Evolutionary conservation across 2,888 invertebrate species (phyloP), one percentile per base, ranked within the genome.

Genomic region (Clitarchus hookeri): DNA sequence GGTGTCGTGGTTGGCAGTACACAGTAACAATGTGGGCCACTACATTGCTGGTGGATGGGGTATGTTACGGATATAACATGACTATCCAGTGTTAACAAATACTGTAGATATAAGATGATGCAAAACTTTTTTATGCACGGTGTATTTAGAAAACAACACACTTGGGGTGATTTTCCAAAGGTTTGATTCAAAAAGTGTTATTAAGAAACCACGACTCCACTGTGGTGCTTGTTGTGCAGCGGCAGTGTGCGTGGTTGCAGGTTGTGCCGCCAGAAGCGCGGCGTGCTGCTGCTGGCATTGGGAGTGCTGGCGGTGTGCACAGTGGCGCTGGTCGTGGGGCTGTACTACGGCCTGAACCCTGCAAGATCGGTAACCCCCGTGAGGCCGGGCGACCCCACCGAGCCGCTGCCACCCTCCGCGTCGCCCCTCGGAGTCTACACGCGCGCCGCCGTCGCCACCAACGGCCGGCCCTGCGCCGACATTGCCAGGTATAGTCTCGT

Each of bases 381-480:
- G 25, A 78, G 44, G 8, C 85, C 86, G 6, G 84, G 84, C 13
- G 83, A 85, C 77, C 85, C 85, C 19, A 36, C 53, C 25, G 53
- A 78, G 11, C 85, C 85, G 1, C 77, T 85, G 11, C 77, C 87
- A 6, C 89, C 89, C 4, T 88, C 89, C 0, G 85, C 83, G 36
- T 87, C 88, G 9, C 78, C 84, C 0, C 86, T 89, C 27, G 89
- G 89, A 0, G 85, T 87, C 19, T 90, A 89, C 86, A 86, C 83
- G 26, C 83, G 92, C 90, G 95, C 94, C 79, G 95, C 95, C 6
- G 94, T 97, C 87, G 94, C 95, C 48, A 94, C 96, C 80, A 96
- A 96, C 92, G 96, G 96, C 84, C 91, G 92, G 88, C 95, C 95
- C 90, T 97, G 97, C 91, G 95, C 97, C 11, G 91, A 92, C 44